Evolutionary conservation across 2,113 vertebrate genomes (phyloP).

Genomic region (Epinephelus lanceolatus): DNA sequence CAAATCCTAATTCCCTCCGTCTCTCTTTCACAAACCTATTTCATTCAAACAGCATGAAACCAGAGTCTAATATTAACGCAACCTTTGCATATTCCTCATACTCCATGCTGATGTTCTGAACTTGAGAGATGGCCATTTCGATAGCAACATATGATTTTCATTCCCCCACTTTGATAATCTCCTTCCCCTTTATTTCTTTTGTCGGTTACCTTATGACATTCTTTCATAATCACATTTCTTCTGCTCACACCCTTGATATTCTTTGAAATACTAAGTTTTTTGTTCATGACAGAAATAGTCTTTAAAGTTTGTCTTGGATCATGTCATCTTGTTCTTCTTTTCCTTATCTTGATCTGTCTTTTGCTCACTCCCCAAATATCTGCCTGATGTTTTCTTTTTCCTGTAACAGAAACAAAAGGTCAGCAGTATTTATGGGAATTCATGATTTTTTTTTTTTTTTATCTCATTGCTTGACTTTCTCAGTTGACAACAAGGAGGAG

Average conservation of each 20-base stretch:
- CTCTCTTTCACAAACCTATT: constrained; percentile 42
- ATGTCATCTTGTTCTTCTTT: constrained; percentile 39
- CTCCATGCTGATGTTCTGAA: constrained; percentile 48
- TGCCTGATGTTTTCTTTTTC: constrained; percentile 45
- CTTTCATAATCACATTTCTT: constrained; percentile 44
- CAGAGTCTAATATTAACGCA: constrained; percentile 50
- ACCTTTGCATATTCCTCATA: constrained; percentile 7
- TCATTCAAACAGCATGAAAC: constrained; percentile 29
- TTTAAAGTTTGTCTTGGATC: constrained; percentile 45
- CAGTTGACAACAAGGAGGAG: constrained; percentile 16
- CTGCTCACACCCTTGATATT: constrained; percentile 8
- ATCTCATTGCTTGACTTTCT: constrained; percentile 36
- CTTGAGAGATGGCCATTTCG: constrained; percentile 63
- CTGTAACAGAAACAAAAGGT: constrained; percentile 64
- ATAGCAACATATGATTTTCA: constrained; percentile 59
- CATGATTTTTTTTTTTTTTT: constrained; percentile 24
- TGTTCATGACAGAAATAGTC: constrained; percentile 23
- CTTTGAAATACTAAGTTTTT: constrained; percentile 44
- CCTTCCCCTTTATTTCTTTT: constrained; percentile 13
- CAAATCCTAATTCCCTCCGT: neutral
- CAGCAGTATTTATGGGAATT: constrained; percentile 66
- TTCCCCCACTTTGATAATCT: constrained; percentile 40
- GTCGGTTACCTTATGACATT: constrained; percentile 37
- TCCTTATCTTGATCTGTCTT: constrained; percentile 52
- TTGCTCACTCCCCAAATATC: constrained; percentile 44